A percentile compares a stretch with the other conserved stretches of the same genome.
Conservation (phyloP, 2,113 vertebrate species). For the Oreocharis arfaki region DNA sequence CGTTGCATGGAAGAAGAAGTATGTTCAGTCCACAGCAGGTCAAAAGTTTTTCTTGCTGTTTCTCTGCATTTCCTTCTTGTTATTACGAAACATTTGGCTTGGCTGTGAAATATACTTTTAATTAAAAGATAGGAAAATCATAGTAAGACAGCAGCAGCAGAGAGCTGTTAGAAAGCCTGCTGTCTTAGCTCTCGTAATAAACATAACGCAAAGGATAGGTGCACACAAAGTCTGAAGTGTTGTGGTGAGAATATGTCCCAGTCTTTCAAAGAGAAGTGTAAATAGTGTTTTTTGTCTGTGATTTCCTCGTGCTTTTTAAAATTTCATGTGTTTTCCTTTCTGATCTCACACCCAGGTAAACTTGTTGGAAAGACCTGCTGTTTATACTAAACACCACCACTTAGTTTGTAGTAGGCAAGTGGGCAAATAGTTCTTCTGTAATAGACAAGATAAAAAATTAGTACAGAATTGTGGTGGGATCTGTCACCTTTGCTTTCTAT, state of each 20-base stretch:
- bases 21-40: slow-evolving; percentile 29
- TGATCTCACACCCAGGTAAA: neutral
- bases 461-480: neutral
- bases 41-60: slow-evolving; percentile 51
- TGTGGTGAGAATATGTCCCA: neutral
- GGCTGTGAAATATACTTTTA: slow-evolving; percentile 59
- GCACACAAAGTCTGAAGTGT: neutral
- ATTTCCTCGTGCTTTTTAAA: neutral
- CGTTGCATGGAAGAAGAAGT: slow-evolving; percentile 7
- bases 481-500: neutral
- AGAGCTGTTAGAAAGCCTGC: slow-evolving; percentile 31
- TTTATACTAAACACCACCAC: neutral
- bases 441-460: neutral
- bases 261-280: neutral
- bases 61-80: slow-evolving; percentile 36
- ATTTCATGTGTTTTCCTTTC: neutral
- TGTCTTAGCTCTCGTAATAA: neutral
- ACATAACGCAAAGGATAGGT: neutral
- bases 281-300: neutral
- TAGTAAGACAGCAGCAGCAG: slow-evolving; percentile 36
- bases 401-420: neutral
- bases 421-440: neutral
- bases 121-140: slow-evolving; percentile 70
- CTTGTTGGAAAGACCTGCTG: neutral
- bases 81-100: slow-evolving; percentile 53